Evolutionary conservation across 1,140 invertebrate species (phyloP).

Genomic region (Battus philenor): DNA sequence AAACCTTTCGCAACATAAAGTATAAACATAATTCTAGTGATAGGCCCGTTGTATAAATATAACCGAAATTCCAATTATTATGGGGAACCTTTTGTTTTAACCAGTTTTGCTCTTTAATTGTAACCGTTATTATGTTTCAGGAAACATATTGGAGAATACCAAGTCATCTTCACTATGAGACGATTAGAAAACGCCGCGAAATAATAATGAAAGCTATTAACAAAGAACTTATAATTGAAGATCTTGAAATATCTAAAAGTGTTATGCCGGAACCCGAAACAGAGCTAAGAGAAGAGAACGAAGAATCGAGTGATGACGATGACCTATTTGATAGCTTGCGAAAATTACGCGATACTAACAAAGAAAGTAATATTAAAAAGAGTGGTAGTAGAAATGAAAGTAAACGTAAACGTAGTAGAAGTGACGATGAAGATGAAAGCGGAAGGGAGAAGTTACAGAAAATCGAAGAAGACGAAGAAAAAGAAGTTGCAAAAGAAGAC

Average conservation of each 20-base stretch:
- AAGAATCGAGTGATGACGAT: conserved; percentile 57
- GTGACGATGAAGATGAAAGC: conserved; percentile 36
- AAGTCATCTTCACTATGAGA: conserved; percentile 61
- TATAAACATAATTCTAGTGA: too few relatives aligned
- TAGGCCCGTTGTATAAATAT: too few relatives aligned
- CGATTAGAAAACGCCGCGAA: conserved; percentile 56
- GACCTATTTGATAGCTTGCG: conserved; percentile 57
- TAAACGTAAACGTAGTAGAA: conserved; percentile 46
- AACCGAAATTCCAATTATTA: too few relatives aligned
- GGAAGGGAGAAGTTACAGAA: conserved; percentile 46
- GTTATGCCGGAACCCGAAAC: conserved; percentile 2
- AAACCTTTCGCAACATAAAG: too few relatives aligned
- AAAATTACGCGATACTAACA: conserved; percentile 40
- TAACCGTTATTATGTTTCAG: conserved; percentile 43
- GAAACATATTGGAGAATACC: conserved; percentile 82
- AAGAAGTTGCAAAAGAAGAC: conserved; percentile 47
- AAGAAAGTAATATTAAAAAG: conserved; percentile 19
- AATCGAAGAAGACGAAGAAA: conserved; percentile 44
- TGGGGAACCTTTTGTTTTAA: too few relatives aligned
- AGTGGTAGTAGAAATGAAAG: conserved; percentile 14
- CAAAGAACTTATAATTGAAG: conserved; percentile 51
- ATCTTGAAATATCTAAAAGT: conserved; percentile 1
- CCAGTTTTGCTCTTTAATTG: too few relatives aligned
- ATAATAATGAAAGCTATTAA: conserved; percentile 60
- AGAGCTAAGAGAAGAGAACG: conserved; percentile 12